A percentile compares a stretch with the other conserved stretches of the same genome.
Evolutionary conservation across 30 jellyfish, hydroid and myxozoan genomes (phyloP).

Genomic region (Turritopsis rubra): DNA sequence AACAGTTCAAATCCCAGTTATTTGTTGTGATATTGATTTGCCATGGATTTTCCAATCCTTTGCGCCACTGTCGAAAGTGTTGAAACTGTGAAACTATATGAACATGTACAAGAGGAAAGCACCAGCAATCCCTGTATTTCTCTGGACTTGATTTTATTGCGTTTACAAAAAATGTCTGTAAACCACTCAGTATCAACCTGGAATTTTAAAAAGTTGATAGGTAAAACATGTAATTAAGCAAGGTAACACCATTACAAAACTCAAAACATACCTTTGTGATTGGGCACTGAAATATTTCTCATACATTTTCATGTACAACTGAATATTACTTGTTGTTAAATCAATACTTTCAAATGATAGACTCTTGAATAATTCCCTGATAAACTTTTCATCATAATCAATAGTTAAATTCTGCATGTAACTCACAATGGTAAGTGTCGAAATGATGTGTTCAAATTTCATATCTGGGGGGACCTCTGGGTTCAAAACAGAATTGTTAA

Average conservation of each 20-base stretch:
- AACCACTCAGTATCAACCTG: background rate
- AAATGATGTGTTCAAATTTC: background rate
- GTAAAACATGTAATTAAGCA: no score
- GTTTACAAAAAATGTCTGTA: background rate
- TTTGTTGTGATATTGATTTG: background rate
- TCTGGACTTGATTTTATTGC: background rate
- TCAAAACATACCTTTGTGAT: background rate
- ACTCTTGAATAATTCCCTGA: background rate
- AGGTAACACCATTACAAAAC: background rate
- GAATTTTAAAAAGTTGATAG: no score
- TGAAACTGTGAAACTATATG: no score
- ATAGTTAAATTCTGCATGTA: background rate
- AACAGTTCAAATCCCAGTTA: background rate
- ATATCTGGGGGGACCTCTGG: background rate
- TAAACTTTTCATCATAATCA: background rate
- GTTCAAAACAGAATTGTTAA: background rate
- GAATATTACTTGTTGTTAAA: background rate
- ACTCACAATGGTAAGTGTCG: background rate
- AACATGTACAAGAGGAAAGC: background rate
- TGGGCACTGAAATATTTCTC: background rate
- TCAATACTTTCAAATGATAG: background rate
- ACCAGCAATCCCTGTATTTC: background rate
- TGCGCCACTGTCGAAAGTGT: background rate
- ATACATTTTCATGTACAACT: background rate
- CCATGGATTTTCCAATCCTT: background rate